Conservation (phyloP, 2,113 vertebrate genomes). For the Piaya cayana region DNA sequence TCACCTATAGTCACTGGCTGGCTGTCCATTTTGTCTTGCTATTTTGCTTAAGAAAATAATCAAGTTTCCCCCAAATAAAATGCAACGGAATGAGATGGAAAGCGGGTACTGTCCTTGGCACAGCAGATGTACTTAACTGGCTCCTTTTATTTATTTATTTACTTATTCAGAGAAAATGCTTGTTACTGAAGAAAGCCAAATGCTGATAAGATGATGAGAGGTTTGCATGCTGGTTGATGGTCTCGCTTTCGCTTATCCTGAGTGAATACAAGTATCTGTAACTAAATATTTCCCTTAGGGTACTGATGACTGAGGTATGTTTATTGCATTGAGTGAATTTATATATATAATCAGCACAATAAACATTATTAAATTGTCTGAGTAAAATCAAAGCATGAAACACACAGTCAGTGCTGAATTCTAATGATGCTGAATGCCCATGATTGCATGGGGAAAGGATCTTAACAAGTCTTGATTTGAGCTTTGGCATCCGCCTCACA, state of each 20-base stretch:
- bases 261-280: conserved; percentile 48
- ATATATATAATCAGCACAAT: conserved; percentile 77
- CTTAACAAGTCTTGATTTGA: conserved; percentile 77
- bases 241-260: conserved; percentile 42
- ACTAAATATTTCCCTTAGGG: conserved; percentile 62
- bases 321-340: conserved; percentile 71
- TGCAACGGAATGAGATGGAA: background rate
- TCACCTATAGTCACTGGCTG: rapidly evolving
- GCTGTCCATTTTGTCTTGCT: background rate
- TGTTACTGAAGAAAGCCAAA: conserved; percentile 15
- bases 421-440: conserved; percentile 72
- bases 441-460: conserved; percentile 68
- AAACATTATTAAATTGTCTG: conserved; percentile 78
- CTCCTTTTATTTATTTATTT: conserved; percentile 7
- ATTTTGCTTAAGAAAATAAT: background rate
- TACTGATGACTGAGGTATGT: conserved; percentile 62
- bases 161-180: background rate
- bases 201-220: conserved; percentile 50
- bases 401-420: conserved; percentile 70
- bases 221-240: conserved; percentile 58
- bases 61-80: background rate
- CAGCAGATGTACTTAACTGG: background rate
- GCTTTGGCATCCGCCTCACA: conserved; percentile 72
- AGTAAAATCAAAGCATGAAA: conserved; percentile 74
- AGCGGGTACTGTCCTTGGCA: background rate